Base-by-base conservation (phyloP, 2,113 vertebrate genomes). In the Rhinopithecus roxellana region DNA sequence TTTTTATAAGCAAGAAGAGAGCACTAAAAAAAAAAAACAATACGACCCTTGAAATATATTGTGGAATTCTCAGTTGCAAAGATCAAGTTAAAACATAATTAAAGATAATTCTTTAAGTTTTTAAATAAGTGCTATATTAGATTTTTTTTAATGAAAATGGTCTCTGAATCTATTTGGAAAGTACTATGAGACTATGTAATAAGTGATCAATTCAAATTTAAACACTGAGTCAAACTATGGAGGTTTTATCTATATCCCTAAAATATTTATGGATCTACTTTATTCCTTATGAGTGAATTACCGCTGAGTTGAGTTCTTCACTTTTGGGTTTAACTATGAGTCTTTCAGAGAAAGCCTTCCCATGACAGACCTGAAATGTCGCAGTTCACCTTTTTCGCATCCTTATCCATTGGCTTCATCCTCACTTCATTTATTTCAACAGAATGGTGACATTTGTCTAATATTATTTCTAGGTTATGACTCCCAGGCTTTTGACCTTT, bases 401-500 rank as follows among this genome's bases (percentile, higher is more conserved):
- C n/a, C 25, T 72, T 75, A 50, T 72, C 70, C 70, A 35, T 38
- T 80, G 92, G 22, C n/a, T 95, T 81, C 45, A 74, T 48, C 61
- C 43, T 93, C 55, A 92, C 88, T 82, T 90, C 95, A 93, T 94
- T 96, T 96, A 96, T 95, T 97, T 97, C 90, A 61, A 92, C 82
- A 74, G 80, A 95, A 90, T 77, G 75, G 81, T 90, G 96, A 85
- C 87, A 92, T 95, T 97, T 95, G 90, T 88, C 95, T 90, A 88
- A 93, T 96, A 94, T 96, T 95, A 95, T 82, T 96, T 97, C 87
- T 81, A 87, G 77, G 88, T 94, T 96, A 74, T 81, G 57, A 23
- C 97, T 97, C 77, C 72, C 57, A 94, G 95, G 80, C 77, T 96
- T 84, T 94, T 96, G 94, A 90, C 95, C 94, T 95, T 97, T 92